These are phyloP conservation scores for Catharus bicknelli DNA, from an alignment of 2,113 vertebrate species.

Conservation along the genomic window DNA sequence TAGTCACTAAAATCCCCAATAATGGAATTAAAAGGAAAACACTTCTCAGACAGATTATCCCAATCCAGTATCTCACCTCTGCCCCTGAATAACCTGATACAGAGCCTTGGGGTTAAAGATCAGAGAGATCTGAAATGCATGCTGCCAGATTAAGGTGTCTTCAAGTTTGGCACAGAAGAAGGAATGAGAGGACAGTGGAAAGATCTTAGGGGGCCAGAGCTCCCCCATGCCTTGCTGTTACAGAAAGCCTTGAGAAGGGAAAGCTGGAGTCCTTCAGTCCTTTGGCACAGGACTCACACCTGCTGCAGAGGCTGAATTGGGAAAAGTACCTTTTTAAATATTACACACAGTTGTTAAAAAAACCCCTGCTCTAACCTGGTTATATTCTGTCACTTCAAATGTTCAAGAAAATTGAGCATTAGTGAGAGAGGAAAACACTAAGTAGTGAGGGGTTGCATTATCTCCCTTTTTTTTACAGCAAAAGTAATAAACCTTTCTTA, in stretches of 20 bases:
- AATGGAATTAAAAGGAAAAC: background rate
- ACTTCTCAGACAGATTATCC: background rate
- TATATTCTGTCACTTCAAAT: background rate
- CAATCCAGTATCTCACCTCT: background rate
- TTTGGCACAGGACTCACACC: background rate
- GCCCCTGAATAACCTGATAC: rapidly evolving
- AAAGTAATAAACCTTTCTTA: background rate
- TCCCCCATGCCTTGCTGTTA: rapidly evolving
- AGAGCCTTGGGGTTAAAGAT: background rate
- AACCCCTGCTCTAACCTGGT: background rate
- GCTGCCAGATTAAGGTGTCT: background rate
- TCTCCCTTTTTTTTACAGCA: background rate
- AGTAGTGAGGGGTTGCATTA: background rate
- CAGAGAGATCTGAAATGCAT: background rate
- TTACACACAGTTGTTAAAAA: background rate
- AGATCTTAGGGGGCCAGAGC: background rate
- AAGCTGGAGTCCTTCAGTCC: background rate
- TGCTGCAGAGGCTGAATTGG: background rate
- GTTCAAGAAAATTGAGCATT: background rate
- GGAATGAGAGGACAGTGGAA: background rate
- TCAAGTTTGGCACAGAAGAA: background rate
- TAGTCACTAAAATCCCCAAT: background rate
- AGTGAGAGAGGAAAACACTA: background rate
- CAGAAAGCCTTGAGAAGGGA: background rate
- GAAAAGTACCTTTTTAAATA: background rate